Conservation (phyloP, 2,797 vertebrate species). For the Lithobates pipiens region DNA sequence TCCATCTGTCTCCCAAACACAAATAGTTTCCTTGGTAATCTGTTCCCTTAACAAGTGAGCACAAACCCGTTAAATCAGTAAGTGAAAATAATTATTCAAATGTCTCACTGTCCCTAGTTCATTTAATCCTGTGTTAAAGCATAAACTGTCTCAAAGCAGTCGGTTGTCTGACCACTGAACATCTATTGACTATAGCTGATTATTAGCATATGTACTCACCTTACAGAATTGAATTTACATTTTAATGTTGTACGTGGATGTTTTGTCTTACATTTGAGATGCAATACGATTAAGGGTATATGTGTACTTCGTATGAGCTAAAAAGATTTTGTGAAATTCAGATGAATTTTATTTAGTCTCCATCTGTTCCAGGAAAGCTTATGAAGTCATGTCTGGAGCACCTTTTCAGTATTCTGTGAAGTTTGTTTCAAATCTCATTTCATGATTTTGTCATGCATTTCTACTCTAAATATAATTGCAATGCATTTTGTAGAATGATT, state of each 20-base stretch:
- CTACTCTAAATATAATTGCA: background rate
- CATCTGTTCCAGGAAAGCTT: conserved; percentile 43
- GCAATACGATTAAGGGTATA: conserved; percentile 34
- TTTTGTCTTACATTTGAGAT: conserved; percentile 47
- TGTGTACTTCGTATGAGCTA: conserved; percentile 20
- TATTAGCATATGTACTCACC: conserved; percentile 29
- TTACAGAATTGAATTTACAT: conserved; percentile 42
- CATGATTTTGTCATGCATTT: conserved; percentile 5
- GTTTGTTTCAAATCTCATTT: conserved; percentile 30
- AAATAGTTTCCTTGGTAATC: conserved; percentile 11
- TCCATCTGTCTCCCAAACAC: background rate
- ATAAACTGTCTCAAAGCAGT: conserved; percentile 23
- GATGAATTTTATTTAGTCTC: conserved; percentile 50
- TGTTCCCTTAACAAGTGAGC: background rate
- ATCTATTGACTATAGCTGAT: conserved; percentile 5
- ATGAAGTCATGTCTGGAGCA: conserved; percentile 51
- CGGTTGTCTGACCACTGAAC: conserved; percentile 19
- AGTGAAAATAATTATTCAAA: conserved; percentile 1
- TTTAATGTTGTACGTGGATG: conserved; percentile 38
- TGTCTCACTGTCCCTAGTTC: background rate
- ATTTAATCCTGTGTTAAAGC: conserved; percentile 12
- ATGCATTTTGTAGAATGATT: conserved; percentile 8
- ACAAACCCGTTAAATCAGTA: background rate
- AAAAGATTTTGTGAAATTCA: conserved; percentile 39
- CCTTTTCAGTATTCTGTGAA: conserved; percentile 50